Evolutionary conservation across 2,113 vertebrate species (phyloP), one percentile per base, ranked within the genome.

Genomic region (Coptodon rendalli): DNA sequence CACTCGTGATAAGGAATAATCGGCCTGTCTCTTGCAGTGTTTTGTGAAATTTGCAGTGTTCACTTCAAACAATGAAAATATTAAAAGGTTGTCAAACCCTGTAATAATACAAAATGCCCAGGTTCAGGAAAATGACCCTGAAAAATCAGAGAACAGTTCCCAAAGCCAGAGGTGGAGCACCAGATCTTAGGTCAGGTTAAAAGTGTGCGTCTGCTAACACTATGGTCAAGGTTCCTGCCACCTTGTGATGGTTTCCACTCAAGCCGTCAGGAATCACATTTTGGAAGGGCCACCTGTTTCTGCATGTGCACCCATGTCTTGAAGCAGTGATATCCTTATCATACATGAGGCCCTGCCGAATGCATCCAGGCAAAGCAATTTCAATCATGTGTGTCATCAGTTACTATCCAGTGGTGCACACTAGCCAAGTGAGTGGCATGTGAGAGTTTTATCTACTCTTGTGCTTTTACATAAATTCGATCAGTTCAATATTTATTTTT

Each of bases 221-320:
- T 63, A 90, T 36, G 17, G 68, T 34, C 50, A 17, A 22, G 50
- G 19, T 83, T 89, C 87, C 82, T 3, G 40, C 43, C 61, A 43
- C 12, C n/a, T 56, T 87, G 57, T 82, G 68, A 84, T 78, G 82
- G 76, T 40, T 78, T 86, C 29, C 34, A 68, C 38, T 91, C 80
- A 87, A 80, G 83, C 68, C 19, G 27, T 86, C 80, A 89, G 40
- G 45, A 80, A 86, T 40, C 82, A 53, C 34, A 89, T 91, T 86
- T 78, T 86, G 80, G 68, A 81, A 86, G 27, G 40, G 12, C 63
- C 34, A 86, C 78, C 54, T 87, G 79, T 81, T 82, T 17, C 83
- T 38, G 71, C 81, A 61, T 29, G 54, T 29, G n/a, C 11, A 36
- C 22, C 24, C 13, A 11, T 3, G 16, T 86, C 36, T 88, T 81